Evolutionary conservation across 2,113 vertebrate genomes (phyloP), one percentile per base, ranked within the genome.

Genomic region (Tychaedon coryphoeus): DNA sequence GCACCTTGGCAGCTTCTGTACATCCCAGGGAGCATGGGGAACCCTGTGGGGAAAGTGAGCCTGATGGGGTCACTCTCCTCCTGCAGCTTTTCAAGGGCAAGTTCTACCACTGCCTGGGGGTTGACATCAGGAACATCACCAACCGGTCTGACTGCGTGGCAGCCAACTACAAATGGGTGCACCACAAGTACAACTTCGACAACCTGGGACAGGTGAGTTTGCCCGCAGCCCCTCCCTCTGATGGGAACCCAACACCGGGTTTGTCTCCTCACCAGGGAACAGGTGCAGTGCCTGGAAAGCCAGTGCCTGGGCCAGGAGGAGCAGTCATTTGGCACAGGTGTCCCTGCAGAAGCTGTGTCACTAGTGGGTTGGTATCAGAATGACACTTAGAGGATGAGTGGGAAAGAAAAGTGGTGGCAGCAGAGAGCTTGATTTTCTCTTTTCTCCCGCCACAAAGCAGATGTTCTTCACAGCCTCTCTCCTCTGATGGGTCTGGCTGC

Each of bases 181-280:
- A 99, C 96, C 99, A 99, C 95, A 99, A 99, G 73, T 99, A 99
- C 97, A 99, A 99, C 98, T 99, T 99, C 4, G 99, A 99, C 97
- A 99, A 99, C 94, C 97, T 99, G 93, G 99, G 99, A 65, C 99
- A 99, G 99, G 99, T 99, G 91, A 92, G 97, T 92, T 40, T 71
- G 19, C 42, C 33, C 6, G 6, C 38, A 79, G 40, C 8, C 36
- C 19, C 31, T 24, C 34, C 28, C 48, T 82, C 40, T 84, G 29
- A 42, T 14, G 20, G 60, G 34, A 91, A 64, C 19, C 17, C 69
- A 53, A 28, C 14, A 25, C 4, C 38, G 66, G 36, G 24, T 51
- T 89, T 62, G 7, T 69, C n/a, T 29, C 28, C 18, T 87, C 15
- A 26, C 13, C 2, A 2, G 29, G 69, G 22, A 70, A 74, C 26